Conservation (phyloP, 2,113 vertebrate genomes). For the Eolophus roseicapilla region DNA sequence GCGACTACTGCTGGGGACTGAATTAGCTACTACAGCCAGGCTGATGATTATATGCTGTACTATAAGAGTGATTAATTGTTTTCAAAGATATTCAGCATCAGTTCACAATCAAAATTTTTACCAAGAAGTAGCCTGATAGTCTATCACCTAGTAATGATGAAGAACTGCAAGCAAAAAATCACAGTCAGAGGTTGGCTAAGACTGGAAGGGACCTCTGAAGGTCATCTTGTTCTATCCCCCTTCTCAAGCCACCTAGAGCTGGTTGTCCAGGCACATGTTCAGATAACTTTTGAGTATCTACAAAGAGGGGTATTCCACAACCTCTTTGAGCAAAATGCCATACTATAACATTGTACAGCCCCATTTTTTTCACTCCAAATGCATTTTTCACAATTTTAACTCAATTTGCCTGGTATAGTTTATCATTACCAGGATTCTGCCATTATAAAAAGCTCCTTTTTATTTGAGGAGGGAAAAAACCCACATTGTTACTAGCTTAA, state of each 20-base stretch:
- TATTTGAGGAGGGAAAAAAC: rapidly evolving
- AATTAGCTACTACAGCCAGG: too few relatives aligned
- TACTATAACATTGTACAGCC: not conserved
- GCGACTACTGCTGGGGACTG: rapidly evolving
- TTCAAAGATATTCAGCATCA: not conserved
- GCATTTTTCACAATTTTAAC: not conserved
- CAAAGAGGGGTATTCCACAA: not conserved
- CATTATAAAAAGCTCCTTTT: not conserved
- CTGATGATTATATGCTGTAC: not conserved
- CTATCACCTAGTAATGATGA: not conserved
- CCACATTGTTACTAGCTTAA: not conserved
- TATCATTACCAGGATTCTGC: not conserved
- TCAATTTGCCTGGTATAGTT: not conserved
- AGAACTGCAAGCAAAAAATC: not conserved
- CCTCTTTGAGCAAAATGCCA: not conserved
- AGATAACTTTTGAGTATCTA: not conserved
- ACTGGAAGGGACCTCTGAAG: not conserved
- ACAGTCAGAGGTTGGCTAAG: not conserved
- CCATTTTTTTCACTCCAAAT: not conserved
- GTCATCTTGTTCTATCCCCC: not conserved
- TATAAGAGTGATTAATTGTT: not conserved
- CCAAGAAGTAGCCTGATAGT: not conserved
- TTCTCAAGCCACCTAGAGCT: not conserved
- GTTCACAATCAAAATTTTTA: not conserved
- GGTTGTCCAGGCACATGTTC: not conserved